Percentiles rank a stretch among this genome's conserved stretches.
phyloP scores from a whole-genome alignment of 2,797 vertebrate species.

The Dallia pectoralis region DNA sequence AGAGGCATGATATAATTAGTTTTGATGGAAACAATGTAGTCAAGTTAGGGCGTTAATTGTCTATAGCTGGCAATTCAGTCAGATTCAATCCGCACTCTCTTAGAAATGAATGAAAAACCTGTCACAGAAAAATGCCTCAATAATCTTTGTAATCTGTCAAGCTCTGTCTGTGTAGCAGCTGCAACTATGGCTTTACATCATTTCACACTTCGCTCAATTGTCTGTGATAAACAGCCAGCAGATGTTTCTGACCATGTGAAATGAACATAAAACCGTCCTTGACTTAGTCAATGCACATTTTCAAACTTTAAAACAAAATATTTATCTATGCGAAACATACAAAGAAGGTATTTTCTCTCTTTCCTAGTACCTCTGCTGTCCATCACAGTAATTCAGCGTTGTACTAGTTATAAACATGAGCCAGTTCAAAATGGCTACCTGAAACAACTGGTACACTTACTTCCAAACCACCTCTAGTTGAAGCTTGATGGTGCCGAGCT shows the following conservation, averaged over 20 bases:
- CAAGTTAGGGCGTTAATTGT: background rate
- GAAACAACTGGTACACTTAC: slow-evolving; percentile 69
- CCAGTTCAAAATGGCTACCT: background rate
- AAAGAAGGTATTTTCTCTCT: background rate
- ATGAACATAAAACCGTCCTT: background rate
- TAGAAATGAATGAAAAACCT: background rate
- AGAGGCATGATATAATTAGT: slow-evolving; percentile 3
- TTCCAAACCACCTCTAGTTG: slow-evolving; percentile 93
- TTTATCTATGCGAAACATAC: background rate
- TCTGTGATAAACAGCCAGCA: background rate
- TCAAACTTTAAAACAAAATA: background rate
- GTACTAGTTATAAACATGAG: background rate
- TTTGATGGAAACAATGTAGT: slow-evolving; percentile 3
- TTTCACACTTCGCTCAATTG: background rate
- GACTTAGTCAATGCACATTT: background rate
- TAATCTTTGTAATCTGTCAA: background rate
- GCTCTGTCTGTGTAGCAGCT: slow-evolving; percentile 22
- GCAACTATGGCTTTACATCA: slow-evolving; percentile 21
- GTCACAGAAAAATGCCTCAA: slow-evolving; percentile 6
- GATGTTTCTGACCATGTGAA: background rate
- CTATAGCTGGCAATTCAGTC: background rate
- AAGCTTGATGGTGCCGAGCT: slow-evolving; percentile 96
- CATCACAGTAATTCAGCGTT: background rate
- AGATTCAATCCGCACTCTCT: background rate
- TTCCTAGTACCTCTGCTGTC: background rate